These are phyloP conservation scores for Pampus argenteus DNA, from an alignment of 2,797 vertebrate species.

Conservation along the genomic window DNA sequence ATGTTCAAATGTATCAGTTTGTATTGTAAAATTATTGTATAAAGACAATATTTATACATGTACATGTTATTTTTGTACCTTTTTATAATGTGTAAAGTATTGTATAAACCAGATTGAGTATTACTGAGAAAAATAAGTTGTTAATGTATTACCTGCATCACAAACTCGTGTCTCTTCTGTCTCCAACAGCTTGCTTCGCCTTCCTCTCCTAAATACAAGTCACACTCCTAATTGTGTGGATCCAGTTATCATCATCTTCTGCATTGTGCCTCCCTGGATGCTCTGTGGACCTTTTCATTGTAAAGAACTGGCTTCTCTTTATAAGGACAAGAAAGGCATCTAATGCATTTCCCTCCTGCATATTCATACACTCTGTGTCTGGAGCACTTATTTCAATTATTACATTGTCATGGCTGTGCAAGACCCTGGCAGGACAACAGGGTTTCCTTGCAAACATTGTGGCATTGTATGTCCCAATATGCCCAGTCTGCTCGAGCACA, in stretches of 20 bases:
- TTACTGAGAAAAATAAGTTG: background rate
- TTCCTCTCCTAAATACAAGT: conserved; percentile 36
- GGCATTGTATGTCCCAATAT: conserved; percentile 74
- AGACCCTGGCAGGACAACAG: conserved; percentile 73
- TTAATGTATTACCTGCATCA: background rate
- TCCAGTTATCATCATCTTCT: conserved; percentile 36
- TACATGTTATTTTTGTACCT: background rate
- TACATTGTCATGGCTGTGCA: conserved; percentile 74
- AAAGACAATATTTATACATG: background rate
- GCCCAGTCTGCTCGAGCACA: conserved; percentile 81
- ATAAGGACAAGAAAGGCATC: conserved; percentile 40
- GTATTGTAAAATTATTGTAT: background rate
- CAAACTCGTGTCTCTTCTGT: conserved; percentile 48
- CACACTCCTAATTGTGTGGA: conserved; percentile 41
- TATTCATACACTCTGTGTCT: conserved; percentile 32
- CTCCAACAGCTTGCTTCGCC: conserved; percentile 60
- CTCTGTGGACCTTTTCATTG: conserved; percentile 22
- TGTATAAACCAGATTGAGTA: background rate
- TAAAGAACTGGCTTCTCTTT: conserved; percentile 30
- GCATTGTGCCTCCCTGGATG: conserved; percentile 34
- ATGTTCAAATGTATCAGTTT: background rate
- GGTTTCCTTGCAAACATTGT: conserved; percentile 82
- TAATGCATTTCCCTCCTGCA: conserved; percentile 64
- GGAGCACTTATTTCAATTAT: conserved; percentile 22
- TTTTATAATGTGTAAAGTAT: background rate